A percentile compares a stretch with the other conserved stretches of the same genome.
Evolutionary conservation across 2,888 invertebrate species (phyloP).

Genomic region (Heterodera filipjevi): DNA sequence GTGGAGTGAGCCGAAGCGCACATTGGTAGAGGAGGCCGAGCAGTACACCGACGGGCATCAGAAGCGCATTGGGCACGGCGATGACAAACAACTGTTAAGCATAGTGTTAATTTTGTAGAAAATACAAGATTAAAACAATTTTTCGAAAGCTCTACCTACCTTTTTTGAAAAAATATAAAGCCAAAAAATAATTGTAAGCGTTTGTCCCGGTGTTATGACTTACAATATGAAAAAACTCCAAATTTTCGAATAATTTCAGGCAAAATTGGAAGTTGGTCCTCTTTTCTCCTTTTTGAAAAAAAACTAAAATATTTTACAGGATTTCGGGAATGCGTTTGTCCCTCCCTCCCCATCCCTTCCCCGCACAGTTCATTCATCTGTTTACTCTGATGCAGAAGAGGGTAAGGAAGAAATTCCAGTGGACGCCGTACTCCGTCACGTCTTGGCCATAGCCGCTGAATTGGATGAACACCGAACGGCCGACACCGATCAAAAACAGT

Average conservation of each 20-base stretch:
- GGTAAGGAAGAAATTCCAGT: constrained; percentile 98
- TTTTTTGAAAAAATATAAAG: not conserved
- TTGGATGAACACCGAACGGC: constrained; percentile 67
- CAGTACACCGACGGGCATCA: constrained; percentile 30
- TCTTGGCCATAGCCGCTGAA: constrained; percentile 81
- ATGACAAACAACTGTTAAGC: constrained; percentile 26
- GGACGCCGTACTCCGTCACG: constrained; percentile 89
- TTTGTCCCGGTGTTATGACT: too few relatives aligned
- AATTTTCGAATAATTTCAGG: too few relatives aligned
- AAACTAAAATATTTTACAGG: too few relatives aligned
- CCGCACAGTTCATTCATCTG: too few relatives aligned
- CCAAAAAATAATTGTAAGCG: too few relatives aligned
- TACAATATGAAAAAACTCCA: too few relatives aligned
- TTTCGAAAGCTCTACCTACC: too few relatives aligned
- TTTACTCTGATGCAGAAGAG: constrained; percentile 78
- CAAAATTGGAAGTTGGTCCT: too few relatives aligned
- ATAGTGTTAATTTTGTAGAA: too few relatives aligned
- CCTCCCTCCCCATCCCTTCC: too few relatives aligned
- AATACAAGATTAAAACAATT: not conserved
- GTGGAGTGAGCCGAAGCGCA: constrained; percentile 76
- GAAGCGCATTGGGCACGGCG: constrained; percentile 16
- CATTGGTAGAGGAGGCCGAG: constrained; percentile 46
- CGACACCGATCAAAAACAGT: constrained; percentile 68
- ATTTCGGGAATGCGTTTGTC: too few relatives aligned
- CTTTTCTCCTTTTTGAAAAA: too few relatives aligned